Evolutionary conservation across 2,797 vertebrate species (phyloP), one percentile per base, ranked within the genome.

Genomic region (Discoglossus pictus): DNA sequence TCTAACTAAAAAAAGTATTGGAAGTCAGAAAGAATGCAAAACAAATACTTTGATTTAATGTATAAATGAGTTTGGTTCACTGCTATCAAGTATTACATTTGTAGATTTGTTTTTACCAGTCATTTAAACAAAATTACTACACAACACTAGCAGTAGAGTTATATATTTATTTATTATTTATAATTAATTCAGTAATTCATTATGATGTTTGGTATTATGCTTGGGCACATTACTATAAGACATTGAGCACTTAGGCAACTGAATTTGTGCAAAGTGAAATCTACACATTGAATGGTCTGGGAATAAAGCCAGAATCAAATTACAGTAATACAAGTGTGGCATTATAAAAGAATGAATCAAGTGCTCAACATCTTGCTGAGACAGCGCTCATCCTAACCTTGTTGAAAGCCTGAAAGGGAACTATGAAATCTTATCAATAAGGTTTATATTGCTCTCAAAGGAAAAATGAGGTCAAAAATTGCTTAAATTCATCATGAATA

Each of bases 311-410:
- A 89, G 59, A 65, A 79, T 76, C 75, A 83, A 86, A 87, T 83
- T 83, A 75, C 81, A 78, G 75, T 78, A 81, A 87, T 84, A 76
- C 78, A 81, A 58, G 76, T 77, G 83, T 83, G 76, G 76, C 86
- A 78, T 77, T 83, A 77, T 76, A 83, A 81, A 84, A 67, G 55
- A 74, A 82, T 86, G 83, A 85, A 87, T 88, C 77, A 85, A 79
- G 83, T 75, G 20, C 75, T 83, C 79, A 62, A 70, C 43, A 50
- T 83, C 77, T 83, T 83, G 84, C 86, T 87, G 86, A 88, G 77
- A 79, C 78, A 83, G 84, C 84, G 82, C 76, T 84, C 34, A 0
- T 80, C 78, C 84, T 84, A 86, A 84, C 79, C 82, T 88, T 86
- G 77, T 82, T 89, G 68, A 79, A 61, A 74, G 85, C 75, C 78